phyloP scores from a whole-genome alignment of 92 coral and sea anemone genomes.

The Plumapathes pennacea region DNA sequence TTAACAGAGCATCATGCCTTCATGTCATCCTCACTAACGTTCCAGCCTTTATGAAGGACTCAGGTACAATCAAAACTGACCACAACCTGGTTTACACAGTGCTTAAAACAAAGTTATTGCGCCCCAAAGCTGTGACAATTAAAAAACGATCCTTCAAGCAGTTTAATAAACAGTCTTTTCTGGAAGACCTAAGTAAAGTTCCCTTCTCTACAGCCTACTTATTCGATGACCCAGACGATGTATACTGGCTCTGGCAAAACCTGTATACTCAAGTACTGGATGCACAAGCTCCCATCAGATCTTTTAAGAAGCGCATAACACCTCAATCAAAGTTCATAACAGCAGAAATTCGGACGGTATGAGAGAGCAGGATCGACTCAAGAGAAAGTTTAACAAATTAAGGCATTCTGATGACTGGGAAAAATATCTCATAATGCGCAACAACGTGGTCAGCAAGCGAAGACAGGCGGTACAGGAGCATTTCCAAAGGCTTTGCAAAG shows the following conservation, averaged over 20 bases:
- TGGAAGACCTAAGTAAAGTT: constrained; percentile 27
- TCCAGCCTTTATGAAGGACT: constrained; percentile 37
- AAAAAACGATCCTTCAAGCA: constrained; percentile 24
- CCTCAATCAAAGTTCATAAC: constrained; percentile 2
- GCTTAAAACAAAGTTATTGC: constrained; percentile 33
- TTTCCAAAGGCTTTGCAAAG: constrained; percentile 28
- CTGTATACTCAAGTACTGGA: constrained; percentile 2
- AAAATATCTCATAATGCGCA: constrained; percentile 17
- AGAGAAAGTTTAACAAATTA: constrained; percentile 33
- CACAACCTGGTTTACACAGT: constrained; percentile 53
- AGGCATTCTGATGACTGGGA: constrained; percentile 41
- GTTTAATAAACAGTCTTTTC: constrained; percentile 26
- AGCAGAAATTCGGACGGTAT: constrained; percentile 33
- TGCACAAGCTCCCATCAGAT: constrained; percentile 15
- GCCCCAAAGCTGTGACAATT: constrained; percentile 11
- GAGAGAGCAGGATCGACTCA: constrained; percentile 30
- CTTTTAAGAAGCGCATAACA: constrained; percentile 24
- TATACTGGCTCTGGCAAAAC: constrained; percentile 8
- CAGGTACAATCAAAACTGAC: constrained; percentile 43
- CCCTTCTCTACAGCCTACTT: constrained; percentile 29
- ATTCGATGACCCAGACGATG: constrained; percentile 47
- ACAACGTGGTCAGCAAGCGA: constrained; percentile 48
- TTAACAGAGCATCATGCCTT: constrained; percentile 27
- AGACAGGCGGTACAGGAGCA: constrained; percentile 28
- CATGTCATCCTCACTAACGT: constrained; percentile 57